Evolutionary conservation across 2,888 invertebrate species (phyloP).

Genomic region (Elegia similella): DNA sequence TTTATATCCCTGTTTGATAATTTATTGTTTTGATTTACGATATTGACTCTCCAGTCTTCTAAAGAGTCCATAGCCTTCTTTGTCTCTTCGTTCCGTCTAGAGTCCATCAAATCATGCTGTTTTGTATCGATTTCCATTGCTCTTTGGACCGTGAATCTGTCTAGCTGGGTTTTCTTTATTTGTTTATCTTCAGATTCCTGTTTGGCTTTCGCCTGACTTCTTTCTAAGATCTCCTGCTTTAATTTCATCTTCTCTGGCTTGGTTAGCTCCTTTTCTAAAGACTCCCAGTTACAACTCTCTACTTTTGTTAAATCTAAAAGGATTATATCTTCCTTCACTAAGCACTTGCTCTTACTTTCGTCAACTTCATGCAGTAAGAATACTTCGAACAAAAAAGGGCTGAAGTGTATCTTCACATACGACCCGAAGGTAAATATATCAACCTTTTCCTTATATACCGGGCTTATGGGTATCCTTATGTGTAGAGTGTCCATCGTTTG

Average conservation of each 20-base stretch:
- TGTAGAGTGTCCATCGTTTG: conserved; percentile 84
- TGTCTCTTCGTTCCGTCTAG: conserved; percentile 83
- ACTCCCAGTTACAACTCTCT: conserved; percentile 79
- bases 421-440: conserved; percentile 86
- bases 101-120: conserved; percentile 83
- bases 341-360: conserved; percentile 84
- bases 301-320: conserved; percentile 85
- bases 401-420: conserved; percentile 88
- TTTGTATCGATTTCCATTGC: conserved; percentile 74
- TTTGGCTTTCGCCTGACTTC: conserved; percentile 79
- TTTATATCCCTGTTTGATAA: conserved; percentile 17
- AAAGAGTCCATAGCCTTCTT: conserved; percentile 84
- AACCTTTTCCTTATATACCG: conserved; percentile 83
- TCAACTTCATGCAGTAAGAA: conserved; percentile 84
- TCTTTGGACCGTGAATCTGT: conserved; percentile 75
- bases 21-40: conserved; percentile 28
- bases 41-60: conserved; percentile 79
- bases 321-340: conserved; percentile 82
- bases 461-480: conserved; percentile 85
- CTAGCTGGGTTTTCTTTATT: conserved; percentile 77
- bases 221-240: conserved; percentile 80
- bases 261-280: conserved; percentile 76
- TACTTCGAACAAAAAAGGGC: conserved; percentile 88
- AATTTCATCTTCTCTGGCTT: conserved; percentile 80
- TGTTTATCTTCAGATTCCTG: conserved; percentile 75